Evolutionary conservation across 2,888 invertebrate genomes (phyloP), one percentile per base, ranked within the genome.

Genomic region (Plagodis pulveraria): DNA sequence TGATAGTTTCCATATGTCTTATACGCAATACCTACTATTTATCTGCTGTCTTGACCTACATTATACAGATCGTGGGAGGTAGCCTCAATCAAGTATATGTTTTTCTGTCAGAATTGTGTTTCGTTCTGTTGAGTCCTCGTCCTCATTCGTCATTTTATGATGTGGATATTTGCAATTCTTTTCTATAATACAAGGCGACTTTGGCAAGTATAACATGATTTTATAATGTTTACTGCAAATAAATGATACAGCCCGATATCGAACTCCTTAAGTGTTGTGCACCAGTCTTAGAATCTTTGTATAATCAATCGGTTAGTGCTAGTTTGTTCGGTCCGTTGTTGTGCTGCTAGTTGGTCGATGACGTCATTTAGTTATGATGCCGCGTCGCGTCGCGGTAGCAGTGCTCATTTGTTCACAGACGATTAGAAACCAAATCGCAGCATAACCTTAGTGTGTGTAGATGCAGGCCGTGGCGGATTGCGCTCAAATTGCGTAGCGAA

Each of bases 401-500:
- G 59, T 42, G 48, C 32, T 49, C 34, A 60, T 52, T 58, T 40
- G 56, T 46, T 58, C 53, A 50, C 54, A 57, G 58, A 56, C 46
- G 50, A 62, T 64, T 64, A 62, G 62, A 67, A 68, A 64, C 56
- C 57, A 62, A 63, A 60, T 55, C 55, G 59, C 12, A 45, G 45
- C 49, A 35, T 62, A 62, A 60, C 50, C 48, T 57, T 53, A 56
- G 62, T 63, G 59, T 65, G 63, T 64, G 67, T 58, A 63, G 66
- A 70, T 71, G 72, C 67, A 72, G 72, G 74, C 76, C 52, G 60
- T 82, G 83, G 85, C 86, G 81, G 83, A 84, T 84, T 88, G 87
- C 83, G 87, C 81, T 87, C 84, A 84, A 85, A 86, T 90, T 89
- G 90, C 90, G 90, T 89, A 87, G 89, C 79, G 57, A 57, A 84